Evolutionary conservation across 37 sponge, comb jelly and placozoan genomes (phyloP).

Genomic region (Ephydatia muelleri): DNA sequence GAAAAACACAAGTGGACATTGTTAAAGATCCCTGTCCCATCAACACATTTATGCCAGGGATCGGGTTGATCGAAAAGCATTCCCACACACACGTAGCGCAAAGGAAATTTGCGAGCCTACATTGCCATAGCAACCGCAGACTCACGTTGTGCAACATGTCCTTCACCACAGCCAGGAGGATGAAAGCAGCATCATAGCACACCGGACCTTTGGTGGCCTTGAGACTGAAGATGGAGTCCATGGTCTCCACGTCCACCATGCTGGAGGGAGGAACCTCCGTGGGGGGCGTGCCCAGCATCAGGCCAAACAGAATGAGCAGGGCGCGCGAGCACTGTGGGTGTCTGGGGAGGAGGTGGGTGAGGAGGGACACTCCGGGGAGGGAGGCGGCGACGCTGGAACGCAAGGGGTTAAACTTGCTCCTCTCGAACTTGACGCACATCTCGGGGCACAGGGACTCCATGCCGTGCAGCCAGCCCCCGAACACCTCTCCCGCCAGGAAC

Average conservation of each 20-base stretch:
- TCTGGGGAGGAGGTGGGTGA: conserved; percentile 56
- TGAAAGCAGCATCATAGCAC: conserved; percentile 63
- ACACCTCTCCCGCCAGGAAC: conserved; percentile 54
- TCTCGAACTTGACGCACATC: conserved; percentile 10
- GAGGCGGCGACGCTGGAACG: neutral
- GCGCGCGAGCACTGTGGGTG: conserved; percentile 52
- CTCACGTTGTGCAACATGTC: conserved; percentile 57
- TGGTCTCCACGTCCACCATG: conserved; percentile 50
- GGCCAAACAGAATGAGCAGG: conserved; percentile 55
- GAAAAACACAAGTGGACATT: too few relatives aligned
- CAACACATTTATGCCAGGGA: too few relatives aligned
- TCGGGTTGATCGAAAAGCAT: too few relatives aligned
- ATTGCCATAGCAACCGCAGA: too few relatives aligned
- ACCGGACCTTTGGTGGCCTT: conserved; percentile 17
- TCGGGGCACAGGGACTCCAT: conserved; percentile 43
- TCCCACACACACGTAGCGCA: too few relatives aligned
- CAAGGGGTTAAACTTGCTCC: conserved; percentile 36
- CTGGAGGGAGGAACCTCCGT: conserved; percentile 63
- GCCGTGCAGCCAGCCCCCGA: conserved; percentile 59
- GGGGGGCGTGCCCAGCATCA: conserved; percentile 53
- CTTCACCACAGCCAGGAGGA: conserved; percentile 60
- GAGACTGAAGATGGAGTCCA: conserved; percentile 48
- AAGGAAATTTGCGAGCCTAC: too few relatives aligned
- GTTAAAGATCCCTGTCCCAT: too few relatives aligned
- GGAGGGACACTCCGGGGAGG: conserved; percentile 26